These are phyloP conservation scores for Craseonycteris thonglongyai DNA, from an alignment of 2,113 vertebrate species.

Conservation along the genomic window DNA sequence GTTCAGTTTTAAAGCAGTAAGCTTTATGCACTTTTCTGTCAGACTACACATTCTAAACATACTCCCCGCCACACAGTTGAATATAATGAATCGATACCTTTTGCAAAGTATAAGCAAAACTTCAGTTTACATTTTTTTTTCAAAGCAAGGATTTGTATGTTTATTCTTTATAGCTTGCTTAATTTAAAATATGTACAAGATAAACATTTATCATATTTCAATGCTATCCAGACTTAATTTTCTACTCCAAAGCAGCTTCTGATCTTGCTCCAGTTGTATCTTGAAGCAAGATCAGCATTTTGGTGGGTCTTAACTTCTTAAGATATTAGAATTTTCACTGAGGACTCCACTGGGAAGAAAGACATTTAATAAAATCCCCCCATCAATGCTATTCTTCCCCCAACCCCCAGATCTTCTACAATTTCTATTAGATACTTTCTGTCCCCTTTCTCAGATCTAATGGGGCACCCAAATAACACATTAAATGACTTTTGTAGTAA, in stretches of 20 bases:
- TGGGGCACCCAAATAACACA: not conserved
- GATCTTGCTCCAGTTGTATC: not conserved
- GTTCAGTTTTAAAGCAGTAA: slow-evolving; percentile 52
- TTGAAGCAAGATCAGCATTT: slow-evolving; percentile 3
- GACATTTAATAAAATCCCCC: not conserved
- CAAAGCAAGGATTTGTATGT: not conserved
- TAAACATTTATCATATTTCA: slow-evolving; percentile 13
- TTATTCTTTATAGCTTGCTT: slow-evolving; percentile 14
- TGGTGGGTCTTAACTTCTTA: not conserved
- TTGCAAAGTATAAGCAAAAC: slow-evolving; percentile 9
- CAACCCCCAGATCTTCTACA: not conserved
- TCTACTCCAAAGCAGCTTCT: not conserved
- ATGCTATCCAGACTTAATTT: not conserved
- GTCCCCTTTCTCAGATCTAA: not conserved
- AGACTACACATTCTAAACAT: slow-evolving; percentile 22
- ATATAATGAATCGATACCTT: not conserved
- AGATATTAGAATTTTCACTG: not conserved
- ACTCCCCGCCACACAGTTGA: not conserved
- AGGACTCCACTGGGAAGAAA: not conserved
- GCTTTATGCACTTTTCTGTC: not conserved
- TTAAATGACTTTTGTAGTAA: not conserved
- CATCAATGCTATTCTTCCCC: not conserved
- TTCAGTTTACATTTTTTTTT: slow-evolving; percentile 1
- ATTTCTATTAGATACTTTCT: not conserved
- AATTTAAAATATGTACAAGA: not conserved